Percentiles rank a stretch among this genome's conserved stretches.
These are phyloP conservation scores for Clistopyga incitator DNA, from an alignment of 2,888 invertebrate genomes.

Conservation along the genomic window DNA sequence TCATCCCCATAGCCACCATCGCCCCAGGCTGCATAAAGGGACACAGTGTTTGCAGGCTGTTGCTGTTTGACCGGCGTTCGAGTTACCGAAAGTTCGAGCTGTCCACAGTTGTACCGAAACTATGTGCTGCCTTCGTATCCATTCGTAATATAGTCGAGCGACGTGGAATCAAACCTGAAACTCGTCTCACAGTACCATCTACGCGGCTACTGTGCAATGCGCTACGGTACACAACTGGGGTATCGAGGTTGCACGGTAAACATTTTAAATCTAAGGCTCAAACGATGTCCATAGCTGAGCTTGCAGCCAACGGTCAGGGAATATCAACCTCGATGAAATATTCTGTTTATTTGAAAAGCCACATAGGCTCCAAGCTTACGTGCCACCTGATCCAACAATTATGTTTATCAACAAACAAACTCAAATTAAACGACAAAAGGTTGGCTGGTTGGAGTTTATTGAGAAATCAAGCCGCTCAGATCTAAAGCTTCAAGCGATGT, in stretches of 20 bases:
- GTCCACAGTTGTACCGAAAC: conserved; percentile 32
- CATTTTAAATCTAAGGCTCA: conserved; percentile 38
- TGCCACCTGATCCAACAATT: too few relatives aligned
- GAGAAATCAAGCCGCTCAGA: too few relatives aligned
- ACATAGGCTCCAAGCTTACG: background rate
- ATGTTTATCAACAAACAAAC: too few relatives aligned
- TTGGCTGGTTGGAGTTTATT: too few relatives aligned
- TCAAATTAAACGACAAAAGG: too few relatives aligned
- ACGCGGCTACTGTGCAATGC: conserved; percentile 15
- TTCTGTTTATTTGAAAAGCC: background rate
- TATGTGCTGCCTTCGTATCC: conserved; percentile 50
- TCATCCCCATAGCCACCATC: conserved; percentile 20
- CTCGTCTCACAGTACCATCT: conserved; percentile 26
- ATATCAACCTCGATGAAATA: conserved; percentile 40
- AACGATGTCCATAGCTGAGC: conserved; percentile 16
- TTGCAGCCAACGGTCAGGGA: conserved; percentile 16
- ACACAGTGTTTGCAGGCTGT: conserved; percentile 51
- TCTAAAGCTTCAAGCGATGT: too few relatives aligned
- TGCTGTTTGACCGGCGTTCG: conserved; percentile 53
- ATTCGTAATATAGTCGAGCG: conserved; percentile 47
- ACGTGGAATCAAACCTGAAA: conserved; percentile 54
- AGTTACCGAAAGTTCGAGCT: conserved; percentile 64
- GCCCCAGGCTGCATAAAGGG: conserved; percentile 42
- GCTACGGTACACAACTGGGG: conserved; percentile 11
- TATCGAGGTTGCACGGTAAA: conserved; percentile 34